Evolutionary conservation across 1,140 invertebrate species (phyloP).

Genomic region (Meteorus sp.): DNA sequence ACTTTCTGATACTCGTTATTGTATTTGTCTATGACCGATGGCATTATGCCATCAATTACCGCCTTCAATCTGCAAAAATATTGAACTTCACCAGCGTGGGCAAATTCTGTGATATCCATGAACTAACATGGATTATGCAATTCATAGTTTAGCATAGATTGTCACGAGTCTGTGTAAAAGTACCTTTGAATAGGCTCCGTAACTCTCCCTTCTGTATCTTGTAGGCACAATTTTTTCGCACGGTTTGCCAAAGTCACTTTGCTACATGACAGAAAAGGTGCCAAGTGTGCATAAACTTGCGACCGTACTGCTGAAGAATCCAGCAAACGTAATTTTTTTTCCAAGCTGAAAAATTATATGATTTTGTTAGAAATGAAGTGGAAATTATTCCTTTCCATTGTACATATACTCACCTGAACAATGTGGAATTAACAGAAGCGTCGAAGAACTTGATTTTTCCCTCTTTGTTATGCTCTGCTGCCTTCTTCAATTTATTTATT

Average conservation of each 20-base stretch:
- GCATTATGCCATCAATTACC: conserved; percentile 64
- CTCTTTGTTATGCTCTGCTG: conserved; percentile 60
- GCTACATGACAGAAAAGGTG: conserved; percentile 67
- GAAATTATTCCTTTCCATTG: too few species aligned
- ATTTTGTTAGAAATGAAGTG: conserved; percentile 23
- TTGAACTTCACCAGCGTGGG: conserved; percentile 26
- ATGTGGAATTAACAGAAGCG: conserved; percentile 62
- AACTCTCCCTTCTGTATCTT: conserved; percentile 64
- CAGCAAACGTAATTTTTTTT: conserved; percentile 60
- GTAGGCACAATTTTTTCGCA: conserved; percentile 66
- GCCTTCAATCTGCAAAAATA: conserved; percentile 57
- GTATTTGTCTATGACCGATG: conserved; percentile 61
- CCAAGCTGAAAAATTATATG: conserved; percentile 60
- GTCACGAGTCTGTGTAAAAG: too few species aligned
- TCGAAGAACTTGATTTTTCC: conserved; percentile 70
- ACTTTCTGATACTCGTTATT: conserved; percentile 63
- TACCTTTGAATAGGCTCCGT: conserved; percentile 59
- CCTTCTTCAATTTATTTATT: conserved; percentile 63
- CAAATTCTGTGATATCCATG: conserved; percentile 18
- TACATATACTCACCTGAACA: conserved; percentile 65
- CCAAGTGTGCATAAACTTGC: conserved; percentile 66
- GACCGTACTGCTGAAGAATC: conserved; percentile 54
- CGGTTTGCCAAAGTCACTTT: conserved; percentile 70
- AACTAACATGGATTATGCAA: not conserved
- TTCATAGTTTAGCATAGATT: too few species aligned